Percentiles rank a stretch among this genome's conserved stretches.
These are phyloP conservation scores for Tanaodytes sp. DNA, from an alignment of 2,888 invertebrate genomes.

Conservation along the genomic window DNA sequence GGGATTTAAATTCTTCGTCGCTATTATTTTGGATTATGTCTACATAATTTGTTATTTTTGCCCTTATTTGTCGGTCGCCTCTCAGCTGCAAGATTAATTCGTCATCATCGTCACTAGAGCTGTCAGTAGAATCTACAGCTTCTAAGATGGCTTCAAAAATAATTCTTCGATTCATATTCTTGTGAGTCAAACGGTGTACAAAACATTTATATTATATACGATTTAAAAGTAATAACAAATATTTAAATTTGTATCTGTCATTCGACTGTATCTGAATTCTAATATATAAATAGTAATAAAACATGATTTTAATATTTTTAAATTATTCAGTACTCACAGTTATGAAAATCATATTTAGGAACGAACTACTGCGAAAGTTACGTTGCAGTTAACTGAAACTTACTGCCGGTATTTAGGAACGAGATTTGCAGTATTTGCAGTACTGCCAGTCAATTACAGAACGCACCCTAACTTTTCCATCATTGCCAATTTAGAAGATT, in stretches of 20 bases:
- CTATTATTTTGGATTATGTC: background rate
- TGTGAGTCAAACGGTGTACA: background rate
- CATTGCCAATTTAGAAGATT: too few relatives aligned
- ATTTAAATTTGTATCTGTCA: background rate
- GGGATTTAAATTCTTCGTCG: background rate
- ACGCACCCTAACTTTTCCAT: too few relatives aligned
- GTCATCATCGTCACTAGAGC: conserved; percentile 5
- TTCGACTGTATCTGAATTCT: background rate
- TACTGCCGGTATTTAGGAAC: background rate
- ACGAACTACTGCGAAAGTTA: background rate
- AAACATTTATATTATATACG: background rate
- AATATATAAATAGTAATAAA: too few relatives aligned
- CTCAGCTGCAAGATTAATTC: background rate
- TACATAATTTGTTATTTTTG: background rate
- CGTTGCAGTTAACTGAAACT: conserved; percentile 1
- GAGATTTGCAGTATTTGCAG: background rate
- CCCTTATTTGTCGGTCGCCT: background rate
- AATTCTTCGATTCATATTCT: background rate
- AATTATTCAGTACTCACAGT: conserved; percentile 1
- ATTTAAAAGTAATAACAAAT: background rate
- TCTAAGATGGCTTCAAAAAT: background rate
- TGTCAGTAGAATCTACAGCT: background rate
- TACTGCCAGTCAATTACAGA: background rate
- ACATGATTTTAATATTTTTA: too few relatives aligned
- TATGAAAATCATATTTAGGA: background rate